Evolutionary conservation across 2,888 invertebrate genomes (phyloP).

Genomic region (Hydropsyche betteni): DNA sequence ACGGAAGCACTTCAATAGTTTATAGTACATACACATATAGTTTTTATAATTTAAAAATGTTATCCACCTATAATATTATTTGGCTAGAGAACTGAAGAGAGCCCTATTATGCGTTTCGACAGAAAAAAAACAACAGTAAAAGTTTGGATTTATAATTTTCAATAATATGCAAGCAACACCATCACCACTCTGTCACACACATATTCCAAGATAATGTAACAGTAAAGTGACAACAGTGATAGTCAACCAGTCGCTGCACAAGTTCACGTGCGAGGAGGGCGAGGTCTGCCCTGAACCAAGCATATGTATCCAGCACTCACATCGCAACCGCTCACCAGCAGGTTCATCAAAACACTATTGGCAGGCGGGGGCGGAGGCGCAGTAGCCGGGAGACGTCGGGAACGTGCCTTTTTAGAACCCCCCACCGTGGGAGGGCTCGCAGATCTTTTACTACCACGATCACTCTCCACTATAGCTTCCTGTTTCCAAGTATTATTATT

Average conservation of each 20-base stretch:
- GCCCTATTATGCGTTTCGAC: not conserved
- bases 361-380: conserved; percentile 63
- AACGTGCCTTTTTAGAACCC: conserved; percentile 57
- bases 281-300: conserved; percentile 75
- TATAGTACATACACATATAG: not conserved
- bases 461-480: conserved; percentile 11
- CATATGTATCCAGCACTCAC: conserved; percentile 92
- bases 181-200: not conserved
- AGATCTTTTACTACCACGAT: conserved; percentile 29
- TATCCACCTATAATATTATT: conserved; percentile 23
- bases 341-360: conserved; percentile 90
- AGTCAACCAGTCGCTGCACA: conserved; percentile 35
- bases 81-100: conserved; percentile 1
- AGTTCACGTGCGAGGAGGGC: conserved; percentile 56
- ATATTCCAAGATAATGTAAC: not conserved
- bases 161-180: not conserved
- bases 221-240: conserved; percentile 53
- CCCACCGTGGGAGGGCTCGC: conserved; percentile 60
- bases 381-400: conserved; percentile 58
- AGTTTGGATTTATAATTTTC: not conserved
- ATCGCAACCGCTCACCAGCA: conserved; percentile 95
- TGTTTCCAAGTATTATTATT: not conserved
- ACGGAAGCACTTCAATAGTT: conserved; percentile 27
- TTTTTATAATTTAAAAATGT: conserved; percentile 12
- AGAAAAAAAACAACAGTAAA: not conserved